Percentiles rank a stretch among this genome's conserved stretches.
phyloP scores from a whole-genome alignment of 2,113 vertebrate species.

The Archocentrus centrarchus region DNA sequence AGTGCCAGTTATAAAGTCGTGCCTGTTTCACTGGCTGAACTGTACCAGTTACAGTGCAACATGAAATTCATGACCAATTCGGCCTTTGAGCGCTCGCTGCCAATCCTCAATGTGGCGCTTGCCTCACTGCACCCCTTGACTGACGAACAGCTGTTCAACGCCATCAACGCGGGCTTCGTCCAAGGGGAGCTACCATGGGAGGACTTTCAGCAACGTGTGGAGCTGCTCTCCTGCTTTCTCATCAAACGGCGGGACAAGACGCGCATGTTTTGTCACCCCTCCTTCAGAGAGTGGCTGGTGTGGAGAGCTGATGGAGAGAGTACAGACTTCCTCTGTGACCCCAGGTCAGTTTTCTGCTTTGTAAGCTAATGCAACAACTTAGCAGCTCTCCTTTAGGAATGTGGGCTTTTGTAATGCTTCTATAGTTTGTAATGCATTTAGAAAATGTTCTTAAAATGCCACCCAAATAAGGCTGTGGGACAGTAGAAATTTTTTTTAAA shows the following conservation, averaged over 20 bases:
- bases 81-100: constrained; percentile 91
- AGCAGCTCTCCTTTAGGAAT: constrained; percentile 13
- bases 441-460: constrained; percentile 1
- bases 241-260: constrained; percentile 94
- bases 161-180: constrained; percentile 88
- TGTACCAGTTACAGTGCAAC: constrained; percentile 98
- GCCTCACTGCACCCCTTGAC: constrained; percentile 97
- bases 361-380: constrained; percentile 13
- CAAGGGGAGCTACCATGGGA: constrained; percentile 90
- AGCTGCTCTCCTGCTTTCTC: constrained; percentile 91
- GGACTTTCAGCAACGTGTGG: constrained; percentile 96
- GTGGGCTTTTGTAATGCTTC: background rate
- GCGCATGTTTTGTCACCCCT: constrained; percentile 98
- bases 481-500: background rate
- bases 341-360: constrained; percentile 84
- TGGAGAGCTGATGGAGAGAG: constrained; percentile 97
- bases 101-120: constrained; percentile 91
- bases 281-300: constrained; percentile 97
- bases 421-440: background rate
- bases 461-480: background rate
- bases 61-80: constrained; percentile 97
- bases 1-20: constrained; percentile 98
- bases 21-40: constrained; percentile 93
- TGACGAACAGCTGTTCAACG: constrained; percentile 96
- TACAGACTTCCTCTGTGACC: constrained; percentile 94